Evolutionary conservation across 2,888 invertebrate genomes (phyloP).

Genomic region (Neoascia interrupta): DNA sequence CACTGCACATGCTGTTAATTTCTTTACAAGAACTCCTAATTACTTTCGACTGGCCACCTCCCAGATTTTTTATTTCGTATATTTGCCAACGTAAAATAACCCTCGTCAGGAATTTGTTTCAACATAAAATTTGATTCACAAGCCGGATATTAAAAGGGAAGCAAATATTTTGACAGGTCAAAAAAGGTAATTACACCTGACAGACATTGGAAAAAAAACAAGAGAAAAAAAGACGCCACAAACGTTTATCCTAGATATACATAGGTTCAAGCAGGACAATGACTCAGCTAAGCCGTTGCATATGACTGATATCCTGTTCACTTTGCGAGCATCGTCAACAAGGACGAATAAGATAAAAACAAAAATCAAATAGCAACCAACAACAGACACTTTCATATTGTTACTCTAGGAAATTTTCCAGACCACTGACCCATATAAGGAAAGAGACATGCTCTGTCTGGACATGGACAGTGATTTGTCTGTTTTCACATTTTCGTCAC

Average conservation of each 20-base stretch:
- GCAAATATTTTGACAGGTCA: conserved; percentile 44
- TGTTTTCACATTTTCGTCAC: background rate
- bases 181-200: conserved; percentile 56
- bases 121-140: conserved; percentile 12
- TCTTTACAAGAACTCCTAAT: conserved; percentile 8
- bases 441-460: conserved; percentile 37
- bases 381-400: conserved; percentile 12
- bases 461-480: too few relatives aligned
- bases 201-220: conserved; percentile 5
- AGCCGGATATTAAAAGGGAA: conserved; percentile 59
- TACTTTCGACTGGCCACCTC: conserved; percentile 30
- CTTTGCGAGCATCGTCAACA: background rate
- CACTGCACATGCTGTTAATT: too few relatives aligned
- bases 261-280: background rate
- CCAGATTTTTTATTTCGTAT: too few relatives aligned
- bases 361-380: too few relatives aligned
- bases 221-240: background rate
- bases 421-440: conserved; percentile 49
- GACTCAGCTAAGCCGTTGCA: conserved; percentile 29
- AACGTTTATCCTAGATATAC: background rate
- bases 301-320: conserved; percentile 50
- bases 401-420: conserved; percentile 37
- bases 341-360: background rate
- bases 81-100: too few relatives aligned
- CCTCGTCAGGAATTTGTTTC: background rate